These are phyloP conservation scores for Mechanitis mazaeus DNA, from an alignment of 2,888 invertebrate genomes.

Conservation along the genomic window DNA sequence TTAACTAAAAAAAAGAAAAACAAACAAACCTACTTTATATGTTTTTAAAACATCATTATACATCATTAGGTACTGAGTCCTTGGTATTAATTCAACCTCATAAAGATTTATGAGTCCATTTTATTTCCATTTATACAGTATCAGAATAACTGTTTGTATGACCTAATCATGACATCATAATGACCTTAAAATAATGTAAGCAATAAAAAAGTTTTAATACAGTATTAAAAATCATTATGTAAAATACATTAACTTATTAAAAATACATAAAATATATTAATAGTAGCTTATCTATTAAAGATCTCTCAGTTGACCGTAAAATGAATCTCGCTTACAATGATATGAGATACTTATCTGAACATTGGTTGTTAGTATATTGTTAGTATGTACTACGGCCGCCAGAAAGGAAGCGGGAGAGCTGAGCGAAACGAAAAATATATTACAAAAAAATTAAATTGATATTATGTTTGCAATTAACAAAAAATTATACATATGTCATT, in stretches of 20 bases:
- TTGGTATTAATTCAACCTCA: conserved; percentile 30
- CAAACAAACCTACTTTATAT: too few relatives aligned
- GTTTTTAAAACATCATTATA: neutral
- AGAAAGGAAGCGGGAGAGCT: too few relatives aligned
- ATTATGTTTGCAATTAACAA: too few relatives aligned
- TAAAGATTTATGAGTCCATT: conserved; percentile 33
- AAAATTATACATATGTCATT: too few relatives aligned
- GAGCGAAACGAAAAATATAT: too few relatives aligned
- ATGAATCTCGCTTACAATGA: conserved; percentile 35
- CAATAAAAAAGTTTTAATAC: too few relatives aligned
- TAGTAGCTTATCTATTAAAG: conserved; percentile 29
- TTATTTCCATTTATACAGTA: conserved; percentile 28
- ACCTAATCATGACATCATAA: conserved; percentile 6
- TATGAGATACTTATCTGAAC: conserved; percentile 8
- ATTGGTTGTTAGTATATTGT: conserved; percentile 5
- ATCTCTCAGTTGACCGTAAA: conserved; percentile 44
- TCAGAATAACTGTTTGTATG: conserved; percentile 24
- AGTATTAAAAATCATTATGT: too few relatives aligned
- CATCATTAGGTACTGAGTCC: neutral
- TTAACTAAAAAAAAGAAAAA: too few relatives aligned
- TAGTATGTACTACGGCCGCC: too few relatives aligned
- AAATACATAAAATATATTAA: conserved; percentile 20
- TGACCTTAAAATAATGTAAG: conserved; percentile 17
- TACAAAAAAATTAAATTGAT: too few relatives aligned
- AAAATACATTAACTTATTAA: too few relatives aligned